Base-by-base conservation (phyloP, 1,140 invertebrate genomes). In the Pectinophora gossypiella region DNA sequence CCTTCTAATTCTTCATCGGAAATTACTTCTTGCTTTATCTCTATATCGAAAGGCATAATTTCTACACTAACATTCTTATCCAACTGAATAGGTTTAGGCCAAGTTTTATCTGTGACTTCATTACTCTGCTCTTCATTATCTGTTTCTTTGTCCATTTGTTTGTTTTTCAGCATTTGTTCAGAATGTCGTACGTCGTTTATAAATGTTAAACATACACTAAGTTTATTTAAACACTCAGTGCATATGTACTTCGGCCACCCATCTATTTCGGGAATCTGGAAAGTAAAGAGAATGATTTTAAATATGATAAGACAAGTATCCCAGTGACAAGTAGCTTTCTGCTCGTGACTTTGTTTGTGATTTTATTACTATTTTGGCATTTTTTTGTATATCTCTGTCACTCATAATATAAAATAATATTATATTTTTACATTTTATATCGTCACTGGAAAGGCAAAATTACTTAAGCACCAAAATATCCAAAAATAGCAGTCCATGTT, bases 61-160 rank as follows among this genome's bases (percentile, higher is more conserved):
- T 42, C 51, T 23, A 55, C 60, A 20, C 69, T 63, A 3, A 82
- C 19, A 51, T 69, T 75, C 49, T 67, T 76, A 18, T 76, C 67
- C 0, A 83, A 51, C 55, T 80, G 67, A 46, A 85, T 85, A 0
- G 79, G 82, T 61, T 76, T 75, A 5, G 82, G 82, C 82, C 79
- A 85, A 6, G 19, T 52, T 38, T 49, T n/a, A 13, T 38, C 22
- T 19, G 36, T 19, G 52, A 9, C 6, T 9, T 32, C 2, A n/a
- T n/a, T n/a, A n/a, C n/a, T n/a, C n/a, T n/a, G n/a, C n/a, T n/a
- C n/a, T n/a, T n/a, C n/a, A n/a, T n/a, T n/a, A n/a, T n/a, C n/a
- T n/a, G n/a, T n/a, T 32, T 32, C 27, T 3, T 12, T n/a, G n/a
- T 9, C 9, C 9, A 9, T 32, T 32, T 56, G 49, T 43, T 68